phyloP scores from a whole-genome alignment of 2,888 invertebrate genomes.

The Oegoconia quadripuncta region DNA sequence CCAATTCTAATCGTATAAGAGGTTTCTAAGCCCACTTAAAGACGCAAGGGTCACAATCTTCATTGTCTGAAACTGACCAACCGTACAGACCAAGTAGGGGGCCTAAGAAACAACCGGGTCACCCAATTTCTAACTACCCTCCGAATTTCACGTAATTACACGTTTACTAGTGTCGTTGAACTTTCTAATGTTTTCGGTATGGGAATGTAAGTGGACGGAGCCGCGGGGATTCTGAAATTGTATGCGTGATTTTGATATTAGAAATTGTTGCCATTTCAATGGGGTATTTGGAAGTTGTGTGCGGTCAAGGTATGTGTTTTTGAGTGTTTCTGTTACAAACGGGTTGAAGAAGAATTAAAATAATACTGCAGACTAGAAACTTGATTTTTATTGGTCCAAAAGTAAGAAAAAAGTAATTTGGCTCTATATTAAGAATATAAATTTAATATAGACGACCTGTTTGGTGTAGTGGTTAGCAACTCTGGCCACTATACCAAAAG shows the following conservation, averaged over 20 bases:
- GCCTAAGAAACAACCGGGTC: slow-evolving; percentile 60
- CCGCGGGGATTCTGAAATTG: slow-evolving; percentile 55
- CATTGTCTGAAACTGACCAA: slow-evolving; percentile 75
- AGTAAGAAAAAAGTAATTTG: too few species aligned
- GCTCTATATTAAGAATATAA: too few species aligned
- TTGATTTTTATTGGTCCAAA: too few species aligned
- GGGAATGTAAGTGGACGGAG: slow-evolving; percentile 60
- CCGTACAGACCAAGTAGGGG: slow-evolving; percentile 60
- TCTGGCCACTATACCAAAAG: too few species aligned
- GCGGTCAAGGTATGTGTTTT: slow-evolving; percentile 34
- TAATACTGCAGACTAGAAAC: too few species aligned
- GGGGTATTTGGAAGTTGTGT: slow-evolving; percentile 26
- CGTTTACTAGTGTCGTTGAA: slow-evolving; percentile 68
- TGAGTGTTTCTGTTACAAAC: slow-evolving; percentile 11
- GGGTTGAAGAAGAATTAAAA: too few species aligned
- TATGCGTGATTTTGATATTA: slow-evolving; percentile 33
- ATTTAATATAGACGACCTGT: too few species aligned
- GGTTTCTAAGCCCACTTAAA: slow-evolving; percentile 44
- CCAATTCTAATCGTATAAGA: slow-evolving; percentile 29
- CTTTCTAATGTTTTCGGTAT: slow-evolving; percentile 54
- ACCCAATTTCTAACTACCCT: slow-evolving; percentile 69
- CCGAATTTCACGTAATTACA: slow-evolving; percentile 62
- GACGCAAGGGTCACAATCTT: slow-evolving; percentile 50
- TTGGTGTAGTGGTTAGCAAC: too few species aligned
- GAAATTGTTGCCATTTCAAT: slow-evolving; percentile 48